Evolutionary conservation across 2,888 invertebrate species (phyloP).

Genomic region (Folsomia manolachei): DNA sequence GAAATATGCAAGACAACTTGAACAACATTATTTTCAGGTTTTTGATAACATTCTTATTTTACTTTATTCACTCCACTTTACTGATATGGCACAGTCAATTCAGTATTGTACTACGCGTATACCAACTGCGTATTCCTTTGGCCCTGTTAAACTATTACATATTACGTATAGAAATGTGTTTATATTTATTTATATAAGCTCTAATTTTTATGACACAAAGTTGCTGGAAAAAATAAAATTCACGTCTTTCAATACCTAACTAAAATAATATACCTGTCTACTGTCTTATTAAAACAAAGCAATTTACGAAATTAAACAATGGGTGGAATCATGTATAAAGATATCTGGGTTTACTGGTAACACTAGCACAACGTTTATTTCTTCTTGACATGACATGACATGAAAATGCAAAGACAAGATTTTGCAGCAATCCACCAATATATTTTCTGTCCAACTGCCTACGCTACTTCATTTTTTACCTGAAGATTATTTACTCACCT

Average conservation of each 20-base stretch:
- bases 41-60: conserved; percentile 6
- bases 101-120: too few species aligned
- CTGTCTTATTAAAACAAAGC: too few species aligned
- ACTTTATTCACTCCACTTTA: conserved; percentile 5
- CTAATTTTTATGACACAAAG: background rate
- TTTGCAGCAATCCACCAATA: too few species aligned
- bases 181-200: background rate
- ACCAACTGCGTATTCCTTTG: background rate
- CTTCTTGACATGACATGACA: conserved; percentile 2
- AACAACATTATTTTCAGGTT: background rate
- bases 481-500: background rate
- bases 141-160: background rate
- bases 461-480: background rate
- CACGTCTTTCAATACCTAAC: background rate
- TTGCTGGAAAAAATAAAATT: background rate
- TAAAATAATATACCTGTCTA: background rate
- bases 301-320: background rate
- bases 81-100: conserved; percentile 5
- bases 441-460: background rate
- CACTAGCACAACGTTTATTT: conserved; percentile 10
- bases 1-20: too few species aligned
- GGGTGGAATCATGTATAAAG: conserved; percentile 9
- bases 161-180: background rate
- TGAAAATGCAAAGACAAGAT: background rate
- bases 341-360: too few species aligned